Base-by-base conservation (phyloP, 2,888 invertebrate genomes). In the Leptothorax acervorum region DNA sequence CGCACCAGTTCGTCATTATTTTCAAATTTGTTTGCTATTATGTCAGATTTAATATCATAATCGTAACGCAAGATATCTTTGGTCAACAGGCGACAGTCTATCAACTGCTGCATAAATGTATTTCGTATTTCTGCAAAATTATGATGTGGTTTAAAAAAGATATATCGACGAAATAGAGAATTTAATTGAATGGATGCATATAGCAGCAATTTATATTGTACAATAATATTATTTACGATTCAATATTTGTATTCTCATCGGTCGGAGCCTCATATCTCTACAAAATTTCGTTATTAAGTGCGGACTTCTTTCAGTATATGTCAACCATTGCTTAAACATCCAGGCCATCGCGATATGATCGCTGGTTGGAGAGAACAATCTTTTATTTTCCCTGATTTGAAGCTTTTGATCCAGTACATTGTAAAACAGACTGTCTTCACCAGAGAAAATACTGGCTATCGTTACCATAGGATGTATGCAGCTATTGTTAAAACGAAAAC, bases 321-420 rank as follows among this genome's bases (percentile, higher is more conserved):
- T 18, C 0, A 1, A 18, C 95, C 96, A 97, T 79, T 96, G 95
- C 12, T 95, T 94, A 86, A 96, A 96, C 11, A 97, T 92, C 93
- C 95, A 94, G 90, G 96, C 95, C 18, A 96, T 70, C 0, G 97
- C 96, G 18, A 96, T 91, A 93, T 97, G 97, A 92, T 97, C 97
- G 3, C 97, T 97, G 0, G 95, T 95, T 0, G 94, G 84, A 81
- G 95, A 96, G 93, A 95, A 96, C 5, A 93, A 89, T 2, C 93
- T 91, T 92, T 97, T 97, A 0, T 95, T 93, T 53, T 94, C 91
- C 78, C 96, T 96, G 12, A 96, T 95, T 89, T 94, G 94, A 11
- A 95, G 95, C 87, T 96, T 95, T 66, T 96, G 94, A 0, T 95
- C 94, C 4, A 96, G 94, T 0, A 95, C 94, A 60, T 95, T 95